phyloP scores from a whole-genome alignment of 2,797 vertebrate genomes.

The Pygocentrus nattereri region DNA sequence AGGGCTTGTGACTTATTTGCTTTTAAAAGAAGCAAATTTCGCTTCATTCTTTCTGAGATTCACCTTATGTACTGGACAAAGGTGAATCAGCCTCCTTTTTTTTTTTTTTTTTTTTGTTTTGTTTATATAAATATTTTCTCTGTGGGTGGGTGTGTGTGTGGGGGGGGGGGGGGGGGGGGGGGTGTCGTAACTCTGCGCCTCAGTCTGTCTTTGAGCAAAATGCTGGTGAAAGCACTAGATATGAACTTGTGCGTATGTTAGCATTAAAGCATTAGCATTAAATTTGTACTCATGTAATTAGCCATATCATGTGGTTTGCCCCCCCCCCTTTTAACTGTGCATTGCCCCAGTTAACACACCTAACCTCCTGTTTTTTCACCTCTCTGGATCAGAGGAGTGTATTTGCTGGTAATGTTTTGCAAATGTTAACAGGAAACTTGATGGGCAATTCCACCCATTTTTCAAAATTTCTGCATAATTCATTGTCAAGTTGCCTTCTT shows the following conservation, averaged over 20 bases:
- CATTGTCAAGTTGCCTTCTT: no score
- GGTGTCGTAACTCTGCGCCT: not conserved
- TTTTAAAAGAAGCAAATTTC: slow-evolving; percentile 54
- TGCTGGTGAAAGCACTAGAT: not conserved
- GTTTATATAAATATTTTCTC: slow-evolving; percentile 50
- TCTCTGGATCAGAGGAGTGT: no score
- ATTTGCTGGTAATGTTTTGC: no score
- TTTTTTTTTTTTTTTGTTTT: slow-evolving; percentile 70
- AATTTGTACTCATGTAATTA: not conserved
- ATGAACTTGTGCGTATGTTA: not conserved
- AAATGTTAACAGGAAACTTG: no score
- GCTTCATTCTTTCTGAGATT: slow-evolving; percentile 66
- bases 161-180: slow-evolving; percentile 40
- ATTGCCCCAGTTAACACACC: not conserved
- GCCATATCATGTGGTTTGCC: not conserved
- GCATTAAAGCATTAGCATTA: not conserved
- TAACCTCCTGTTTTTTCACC: not conserved
- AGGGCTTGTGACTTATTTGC: slow-evolving; percentile 59
- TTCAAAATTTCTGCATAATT: no score
- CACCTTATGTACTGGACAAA: slow-evolving; percentile 83
- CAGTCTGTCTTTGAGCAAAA: not conserved
- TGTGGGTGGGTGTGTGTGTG: slow-evolving; percentile 62
- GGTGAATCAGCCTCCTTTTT: slow-evolving; percentile 83
- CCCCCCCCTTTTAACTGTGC: not conserved
- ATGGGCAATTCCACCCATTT: no score